These are phyloP conservation scores for Melikaiella ostensackeni DNA, from an alignment of 2,888 invertebrate genomes.

Conservation along the genomic window DNA sequence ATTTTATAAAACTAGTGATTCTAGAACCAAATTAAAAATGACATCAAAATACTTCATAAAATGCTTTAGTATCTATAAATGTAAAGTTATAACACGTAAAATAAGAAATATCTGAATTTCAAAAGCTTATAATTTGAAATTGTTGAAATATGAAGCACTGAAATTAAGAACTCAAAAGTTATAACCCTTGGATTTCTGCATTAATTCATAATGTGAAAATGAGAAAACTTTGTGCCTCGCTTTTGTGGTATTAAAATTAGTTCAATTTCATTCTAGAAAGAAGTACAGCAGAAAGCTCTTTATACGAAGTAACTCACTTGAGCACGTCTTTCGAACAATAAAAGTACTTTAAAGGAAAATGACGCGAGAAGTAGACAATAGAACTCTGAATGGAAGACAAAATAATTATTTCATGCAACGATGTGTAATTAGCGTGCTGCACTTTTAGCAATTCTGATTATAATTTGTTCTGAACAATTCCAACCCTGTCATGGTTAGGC, in stretches of 20 bases:
- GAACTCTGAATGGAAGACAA: slow-evolving; percentile 11
- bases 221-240: slow-evolving; percentile 15
- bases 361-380: slow-evolving; percentile 20
- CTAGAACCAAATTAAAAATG: background rate
- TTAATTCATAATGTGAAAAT: background rate
- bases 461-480: slow-evolving; percentile 26
- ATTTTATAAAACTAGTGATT: background rate
- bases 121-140: background rate
- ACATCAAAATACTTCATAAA: background rate
- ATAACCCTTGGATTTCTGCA: background rate
- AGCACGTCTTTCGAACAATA: slow-evolving; percentile 31
- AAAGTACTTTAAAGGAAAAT: slow-evolving; percentile 36
- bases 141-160: background rate
- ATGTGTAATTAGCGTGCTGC: background rate
- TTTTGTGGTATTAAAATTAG: slow-evolving; percentile 13
- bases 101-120: background rate
- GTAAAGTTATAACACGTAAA: too few species aligned
- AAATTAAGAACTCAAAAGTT: background rate
- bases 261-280: slow-evolving; percentile 10
- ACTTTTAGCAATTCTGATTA: slow-evolving; percentile 7
- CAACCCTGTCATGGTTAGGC: slow-evolving; percentile 43
- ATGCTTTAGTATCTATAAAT: background rate
- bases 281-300: slow-evolving; percentile 20
- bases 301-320: slow-evolving; percentile 23
- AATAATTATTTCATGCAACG: slow-evolving; percentile 21